Conservation (phyloP, 2,113 vertebrate species). For the Nannobrachium achirus region DNA sequence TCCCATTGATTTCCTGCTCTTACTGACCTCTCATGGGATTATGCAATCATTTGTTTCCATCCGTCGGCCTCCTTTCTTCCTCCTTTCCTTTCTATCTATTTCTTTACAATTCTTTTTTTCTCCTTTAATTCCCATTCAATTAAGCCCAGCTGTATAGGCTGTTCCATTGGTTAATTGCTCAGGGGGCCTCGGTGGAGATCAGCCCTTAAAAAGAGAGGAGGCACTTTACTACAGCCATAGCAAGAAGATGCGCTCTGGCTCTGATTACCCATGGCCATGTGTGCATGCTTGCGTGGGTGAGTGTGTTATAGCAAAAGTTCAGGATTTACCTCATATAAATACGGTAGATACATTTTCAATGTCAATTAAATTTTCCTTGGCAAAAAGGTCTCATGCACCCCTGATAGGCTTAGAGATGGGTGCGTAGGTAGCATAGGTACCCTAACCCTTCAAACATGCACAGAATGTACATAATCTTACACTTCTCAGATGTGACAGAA, state of each 20-base stretch:
- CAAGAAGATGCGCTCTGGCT: conserved; percentile 14
- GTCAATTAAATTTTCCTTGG: too few species aligned
- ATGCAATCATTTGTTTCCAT: conserved; percentile 77
- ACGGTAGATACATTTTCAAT: too few species aligned
- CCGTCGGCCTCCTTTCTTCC: conserved; percentile 59
- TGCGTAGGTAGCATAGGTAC: too few species aligned
- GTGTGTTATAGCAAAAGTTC: too few species aligned
- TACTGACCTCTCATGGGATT: conserved; percentile 73
- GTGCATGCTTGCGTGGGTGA: conserved; percentile 5
- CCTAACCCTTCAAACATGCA: too few species aligned
- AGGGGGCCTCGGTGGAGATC: conserved; percentile 46
- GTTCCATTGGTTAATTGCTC: conserved; percentile 73
- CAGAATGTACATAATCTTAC: too few species aligned
- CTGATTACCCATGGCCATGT: not conserved
- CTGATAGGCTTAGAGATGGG: too few species aligned
- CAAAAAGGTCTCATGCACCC: too few species aligned
- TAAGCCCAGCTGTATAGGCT: conserved; percentile 66
- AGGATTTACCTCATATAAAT: too few species aligned
- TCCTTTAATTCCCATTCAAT: conserved; percentile 75
- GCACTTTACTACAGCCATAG: conserved; percentile 27
- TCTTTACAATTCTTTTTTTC: conserved; percentile 48
- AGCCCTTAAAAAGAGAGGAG: not conserved
- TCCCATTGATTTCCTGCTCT: conserved; percentile 73
- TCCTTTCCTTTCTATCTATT: conserved; percentile 35
- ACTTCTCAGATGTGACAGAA: too few species aligned